Evolutionary conservation across 2,113 vertebrate genomes (phyloP), one percentile per base, ranked within the genome.

Genomic region (Bombycilla garrulus): DNA sequence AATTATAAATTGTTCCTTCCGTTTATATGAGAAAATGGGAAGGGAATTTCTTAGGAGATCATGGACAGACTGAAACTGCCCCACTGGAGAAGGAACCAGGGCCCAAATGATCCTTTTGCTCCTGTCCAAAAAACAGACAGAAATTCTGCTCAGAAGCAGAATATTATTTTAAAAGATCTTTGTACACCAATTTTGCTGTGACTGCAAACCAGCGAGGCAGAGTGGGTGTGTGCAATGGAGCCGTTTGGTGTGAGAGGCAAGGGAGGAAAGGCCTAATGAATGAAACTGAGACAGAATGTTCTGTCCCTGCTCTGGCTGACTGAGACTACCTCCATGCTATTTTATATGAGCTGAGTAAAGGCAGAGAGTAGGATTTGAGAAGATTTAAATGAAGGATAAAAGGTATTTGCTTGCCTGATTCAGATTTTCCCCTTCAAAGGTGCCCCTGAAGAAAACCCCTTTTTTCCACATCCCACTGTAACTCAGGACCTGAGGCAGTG

Each of bases 221-320:
- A 56, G 89, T 24, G 80, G 83, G 94, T 56, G 96, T 78, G 72
- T 15, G 64, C 80, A 29, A 3, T 51, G 83, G 88, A 54, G 69
- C 31, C 4, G 47, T 31, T 82, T 58, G 82, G 21, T 74, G 56
- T 51, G 91, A 81, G 83, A 86, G 56, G 35, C 64, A 33, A 14
- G 40, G 79, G 76, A 81, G 78, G 93, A 97, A 74, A 65, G 31
- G 9, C 11, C 56, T 87, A 35, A 89, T 95, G 89, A 40, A 90
- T 54, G 89, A 87, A 97, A 69, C 93, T 95, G 92, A 92, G 64
- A 44, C 58, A 42, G 33, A 88, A 64, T 7, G 25, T 72, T 66
- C 66, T 74, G 84, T 5, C 79, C 57, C 66, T 89, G 40, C 83
- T 60, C 70, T 35, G 86, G 31, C 60, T 65, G n/a, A 4, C 0